A percentile compares a stretch with the other conserved stretches of the same genome.
Conservation (phyloP, 1,140 invertebrate species). For the Drosophila mauritiana region DNA sequence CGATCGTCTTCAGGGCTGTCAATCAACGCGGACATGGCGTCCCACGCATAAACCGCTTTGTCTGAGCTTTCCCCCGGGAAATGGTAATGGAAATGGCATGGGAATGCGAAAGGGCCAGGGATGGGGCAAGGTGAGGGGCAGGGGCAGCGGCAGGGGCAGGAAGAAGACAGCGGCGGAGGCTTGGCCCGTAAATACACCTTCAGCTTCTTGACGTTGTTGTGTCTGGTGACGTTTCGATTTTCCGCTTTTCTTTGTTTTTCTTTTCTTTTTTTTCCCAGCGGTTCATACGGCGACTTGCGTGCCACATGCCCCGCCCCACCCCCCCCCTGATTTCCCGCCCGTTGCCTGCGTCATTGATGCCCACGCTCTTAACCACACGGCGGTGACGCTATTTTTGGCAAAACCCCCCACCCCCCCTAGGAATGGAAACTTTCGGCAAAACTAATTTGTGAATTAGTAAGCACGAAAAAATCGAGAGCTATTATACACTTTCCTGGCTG, state of each 20-base stretch:
- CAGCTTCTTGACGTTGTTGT: slow-evolving; percentile 34
- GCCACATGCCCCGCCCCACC: background rate
- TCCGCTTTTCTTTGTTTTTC: slow-evolving; percentile 15
- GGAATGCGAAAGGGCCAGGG: background rate
- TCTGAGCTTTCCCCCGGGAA: slow-evolving; percentile 6
- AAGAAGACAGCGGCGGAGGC: slow-evolving; percentile 8
- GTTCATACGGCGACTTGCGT: slow-evolving; percentile 1
- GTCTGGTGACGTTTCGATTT: slow-evolving; percentile 38
- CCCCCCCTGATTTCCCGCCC: slow-evolving; percentile 14
- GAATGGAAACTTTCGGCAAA: slow-evolving; percentile 23
- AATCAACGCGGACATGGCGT: slow-evolving; percentile 33
- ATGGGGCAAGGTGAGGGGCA: background rate
- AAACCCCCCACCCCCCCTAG: background rate
- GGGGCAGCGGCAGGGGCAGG: background rate
- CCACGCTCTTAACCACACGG: slow-evolving; percentile 47
- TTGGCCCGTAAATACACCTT: slow-evolving; percentile 42
- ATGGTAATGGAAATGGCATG: slow-evolving; percentile 3
- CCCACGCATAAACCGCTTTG: slow-evolving; percentile 47
- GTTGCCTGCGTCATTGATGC: slow-evolving; percentile 54
- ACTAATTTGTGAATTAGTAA: slow-evolving; percentile 35
- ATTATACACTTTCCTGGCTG: slow-evolving; percentile 23
- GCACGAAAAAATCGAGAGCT: background rate
- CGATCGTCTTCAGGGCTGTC: slow-evolving; percentile 23
- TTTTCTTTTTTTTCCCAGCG: background rate
- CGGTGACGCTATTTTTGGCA: slow-evolving; percentile 17